Percentiles rank a stretch among this genome's conserved stretches.
Conservation (phyloP, 2,113 vertebrate genomes). For the Gallinago undulata region DNA sequence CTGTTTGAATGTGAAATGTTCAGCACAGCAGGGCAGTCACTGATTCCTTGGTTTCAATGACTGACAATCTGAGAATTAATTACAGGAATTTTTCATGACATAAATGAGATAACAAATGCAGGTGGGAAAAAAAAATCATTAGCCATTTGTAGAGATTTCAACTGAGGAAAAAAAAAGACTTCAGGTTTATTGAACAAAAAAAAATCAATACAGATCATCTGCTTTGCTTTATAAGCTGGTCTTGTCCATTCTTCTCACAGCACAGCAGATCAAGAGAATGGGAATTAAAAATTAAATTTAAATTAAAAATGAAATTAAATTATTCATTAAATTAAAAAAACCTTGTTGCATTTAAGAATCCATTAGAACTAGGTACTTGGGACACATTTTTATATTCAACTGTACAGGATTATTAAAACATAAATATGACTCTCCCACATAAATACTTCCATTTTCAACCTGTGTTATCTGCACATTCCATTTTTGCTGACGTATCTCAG, state of each 20-base stretch:
- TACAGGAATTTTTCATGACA: not conserved
- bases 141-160: not conserved
- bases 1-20: not conserved
- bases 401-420: not conserved
- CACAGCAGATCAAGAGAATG: constrained; percentile 36
- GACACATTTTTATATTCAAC: not conserved
- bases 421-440: not conserved
- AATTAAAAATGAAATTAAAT: too few species aligned
- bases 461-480: not conserved
- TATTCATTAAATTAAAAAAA: not conserved
- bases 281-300: constrained; percentile 23
- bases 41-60: not conserved
- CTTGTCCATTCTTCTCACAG: constrained; percentile 9
- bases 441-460: not conserved
- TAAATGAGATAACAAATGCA: not conserved
- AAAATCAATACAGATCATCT: not conserved
- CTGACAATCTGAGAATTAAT: not conserved
- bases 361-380: not conserved
- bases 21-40: not conserved
- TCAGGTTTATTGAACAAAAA: not conserved
- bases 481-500: constrained; percentile 6
- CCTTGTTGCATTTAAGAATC: constrained; percentile 28
- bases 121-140: not conserved
- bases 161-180: not conserved
- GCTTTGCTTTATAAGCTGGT: not conserved